Conservation (phyloP, 2,797 vertebrate genomes). For the Tamandua tetradactyla region DNA sequence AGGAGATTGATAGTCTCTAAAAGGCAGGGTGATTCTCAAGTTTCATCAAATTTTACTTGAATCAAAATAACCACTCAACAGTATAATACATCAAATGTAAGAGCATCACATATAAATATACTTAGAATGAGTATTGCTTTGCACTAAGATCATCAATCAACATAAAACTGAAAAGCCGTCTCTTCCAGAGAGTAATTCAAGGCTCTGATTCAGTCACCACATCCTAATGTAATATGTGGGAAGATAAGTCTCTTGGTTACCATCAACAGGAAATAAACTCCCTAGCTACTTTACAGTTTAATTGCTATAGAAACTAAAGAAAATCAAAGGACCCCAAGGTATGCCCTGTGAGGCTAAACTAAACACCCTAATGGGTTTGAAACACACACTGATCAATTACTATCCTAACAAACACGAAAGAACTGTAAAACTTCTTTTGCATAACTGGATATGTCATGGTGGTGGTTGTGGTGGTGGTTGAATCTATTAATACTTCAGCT, state of each 20-base stretch:
- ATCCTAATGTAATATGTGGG: slow-evolving; percentile 70
- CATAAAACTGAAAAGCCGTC: slow-evolving; percentile 68
- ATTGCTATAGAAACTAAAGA: slow-evolving; percentile 43
- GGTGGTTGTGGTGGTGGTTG: neutral
- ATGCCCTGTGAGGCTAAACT: slow-evolving; percentile 20
- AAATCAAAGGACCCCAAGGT: slow-evolving; percentile 39
- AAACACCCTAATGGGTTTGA: slow-evolving; percentile 51
- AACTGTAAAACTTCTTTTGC: slow-evolving; percentile 32
- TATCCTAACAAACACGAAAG: slow-evolving; percentile 52
- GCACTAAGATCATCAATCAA: slow-evolving; percentile 62
- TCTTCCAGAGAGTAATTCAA: slow-evolving; percentile 63
- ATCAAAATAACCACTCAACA: slow-evolving; percentile 42
- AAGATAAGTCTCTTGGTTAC: slow-evolving; percentile 66
- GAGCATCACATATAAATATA: slow-evolving; percentile 46
- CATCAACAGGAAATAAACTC: slow-evolving; percentile 68
- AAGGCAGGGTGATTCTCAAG: neutral
- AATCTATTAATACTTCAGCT: slow-evolving; percentile 47
- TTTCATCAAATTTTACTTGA: slow-evolving; percentile 57
- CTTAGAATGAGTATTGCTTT: slow-evolving; percentile 3
- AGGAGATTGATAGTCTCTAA: slow-evolving; percentile 28
- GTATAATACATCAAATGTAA: slow-evolving; percentile 24
- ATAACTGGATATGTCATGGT: slow-evolving; percentile 39
- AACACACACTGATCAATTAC: slow-evolving; percentile 33
- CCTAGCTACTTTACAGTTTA: slow-evolving; percentile 58
- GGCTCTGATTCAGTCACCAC: slow-evolving; percentile 72